Evolutionary conservation across 2,888 invertebrate species (phyloP), one percentile per base, ranked within the genome.

Genomic region (Rhingia rostrata): DNA sequence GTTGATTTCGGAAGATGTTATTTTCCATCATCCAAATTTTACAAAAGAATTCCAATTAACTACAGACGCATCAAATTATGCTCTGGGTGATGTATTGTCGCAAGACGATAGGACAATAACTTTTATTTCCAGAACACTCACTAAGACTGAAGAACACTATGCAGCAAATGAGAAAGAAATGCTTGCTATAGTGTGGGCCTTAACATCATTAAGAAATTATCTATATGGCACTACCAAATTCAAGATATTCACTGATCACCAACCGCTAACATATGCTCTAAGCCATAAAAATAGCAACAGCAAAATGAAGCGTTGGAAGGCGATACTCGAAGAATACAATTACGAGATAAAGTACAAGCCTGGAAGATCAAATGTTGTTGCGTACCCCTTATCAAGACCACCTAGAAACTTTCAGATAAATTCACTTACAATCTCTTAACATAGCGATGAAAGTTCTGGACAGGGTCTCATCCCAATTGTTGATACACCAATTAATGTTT

Each of bases 21-120:
- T 64, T 12, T 49, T 70, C 7, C 22, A 22, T 22, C 22, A 22
- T 22, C 22, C 22, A 22, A 22, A 22, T 22, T 22, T 22, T 22
- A 22, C 1, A 37, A 14, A 61, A 22, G 37, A 63, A n/a, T 74
- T 70, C 12, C 12, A 81, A 7, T 37, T 81, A 22, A 88, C 88
- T 3, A 88, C 88, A 4, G 89, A 90, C 67, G 88, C 89, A 0
- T 86, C 86, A 22, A 22, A 22, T 22, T 22, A 22, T 22, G 22
- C 22, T 22, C 22, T 22, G 22, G 22, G 22, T 22, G 22, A 1
- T 22, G 22, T 22, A 22, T 22, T 22, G 22, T 2, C 22, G 22
- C 22, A 22, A 22, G 22, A 22, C 22, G 22, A 22, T 22, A 22
- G 22, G 22, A 1, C 22, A 22, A 22, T 22, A 22, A 22, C 22